Evolutionary conservation across 2,888 invertebrate genomes (phyloP).

Genomic region (Gandaritis pyraliata): DNA sequence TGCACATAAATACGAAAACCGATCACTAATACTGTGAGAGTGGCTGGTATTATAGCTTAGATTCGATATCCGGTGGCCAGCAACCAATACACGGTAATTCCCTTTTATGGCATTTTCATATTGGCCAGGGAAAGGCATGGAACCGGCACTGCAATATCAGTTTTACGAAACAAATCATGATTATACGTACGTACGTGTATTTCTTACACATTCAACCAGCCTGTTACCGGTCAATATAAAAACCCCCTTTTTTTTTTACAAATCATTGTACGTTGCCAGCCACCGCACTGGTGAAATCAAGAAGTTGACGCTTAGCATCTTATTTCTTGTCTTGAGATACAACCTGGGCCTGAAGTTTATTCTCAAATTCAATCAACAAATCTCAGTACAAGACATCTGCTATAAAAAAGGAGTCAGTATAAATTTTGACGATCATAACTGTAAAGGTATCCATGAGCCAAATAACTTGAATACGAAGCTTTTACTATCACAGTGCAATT

Average conservation of each 20-base stretch:
- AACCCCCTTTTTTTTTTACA: not conserved
- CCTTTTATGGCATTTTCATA: no score
- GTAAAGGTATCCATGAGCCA: no score
- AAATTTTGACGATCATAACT: no score
- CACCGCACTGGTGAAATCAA: not conserved
- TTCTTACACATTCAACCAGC: not conserved
- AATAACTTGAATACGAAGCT: no score
- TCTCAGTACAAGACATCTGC: not conserved
- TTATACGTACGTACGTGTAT: no score
- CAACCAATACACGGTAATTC: slow-evolving; percentile 5
- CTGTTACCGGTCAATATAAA: not conserved
- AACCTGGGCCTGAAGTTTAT: not conserved
- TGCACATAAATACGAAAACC: slow-evolving; percentile 8
- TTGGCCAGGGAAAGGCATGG: no score
- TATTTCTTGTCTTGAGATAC: slow-evolving; percentile 16
- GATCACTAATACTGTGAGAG: slow-evolving; percentile 35
- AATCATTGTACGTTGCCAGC: not conserved
- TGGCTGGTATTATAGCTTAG: slow-evolving; percentile 21
- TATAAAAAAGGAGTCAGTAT: no score
- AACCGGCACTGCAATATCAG: no score
- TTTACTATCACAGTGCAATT: no score
- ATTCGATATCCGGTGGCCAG: slow-evolving; percentile 10
- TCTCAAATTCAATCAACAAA: not conserved
- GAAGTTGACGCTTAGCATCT: slow-evolving; percentile 24
- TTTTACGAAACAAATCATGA: no score